Conservation (phyloP, 2,888 invertebrate genomes). For the Iphiclides podalirius region DNA sequence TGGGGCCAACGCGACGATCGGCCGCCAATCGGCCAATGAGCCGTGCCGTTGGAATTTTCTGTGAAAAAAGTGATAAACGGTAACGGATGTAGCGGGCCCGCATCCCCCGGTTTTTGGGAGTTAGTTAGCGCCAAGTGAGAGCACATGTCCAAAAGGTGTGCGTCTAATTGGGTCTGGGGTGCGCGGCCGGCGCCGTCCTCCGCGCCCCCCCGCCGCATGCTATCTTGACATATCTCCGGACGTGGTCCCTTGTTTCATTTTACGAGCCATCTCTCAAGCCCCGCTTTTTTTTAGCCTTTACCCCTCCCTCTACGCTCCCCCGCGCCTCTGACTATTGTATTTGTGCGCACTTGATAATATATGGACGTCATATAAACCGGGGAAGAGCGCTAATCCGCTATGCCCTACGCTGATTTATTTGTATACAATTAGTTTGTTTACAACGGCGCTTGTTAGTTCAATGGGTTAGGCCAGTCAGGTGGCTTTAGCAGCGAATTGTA, state of each 20-base stretch:
- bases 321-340: constrained; percentile 54
- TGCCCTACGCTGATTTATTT: constrained; percentile 39
- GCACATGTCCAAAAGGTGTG: constrained; percentile 79
- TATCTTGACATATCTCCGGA: constrained; percentile 80
- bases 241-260: constrained; percentile 76
- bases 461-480: constrained; percentile 20
- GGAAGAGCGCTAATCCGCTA: constrained; percentile 53
- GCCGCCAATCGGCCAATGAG: constrained; percentile 8
- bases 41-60: constrained; percentile 7
- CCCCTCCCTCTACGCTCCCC: no score
- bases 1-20: no score
- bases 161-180: constrained; percentile 75
- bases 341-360: constrained; percentile 66
- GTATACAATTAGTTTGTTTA: constrained; percentile 35
- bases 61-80: constrained; percentile 60
- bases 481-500: no score
- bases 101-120: constrained; percentile 61
- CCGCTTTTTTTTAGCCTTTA: constrained; percentile 51
- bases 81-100: constrained; percentile 63
- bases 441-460: constrained; percentile 27
- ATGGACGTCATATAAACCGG: constrained; percentile 56
- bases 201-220: constrained; percentile 66
- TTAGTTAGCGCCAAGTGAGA: constrained; percentile 67
- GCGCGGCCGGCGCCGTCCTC: constrained; percentile 52
- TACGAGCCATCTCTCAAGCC: constrained; percentile 73